Evolutionary conservation across 2,797 vertebrate species (phyloP).

Genomic region (Florisuga fusca): DNA sequence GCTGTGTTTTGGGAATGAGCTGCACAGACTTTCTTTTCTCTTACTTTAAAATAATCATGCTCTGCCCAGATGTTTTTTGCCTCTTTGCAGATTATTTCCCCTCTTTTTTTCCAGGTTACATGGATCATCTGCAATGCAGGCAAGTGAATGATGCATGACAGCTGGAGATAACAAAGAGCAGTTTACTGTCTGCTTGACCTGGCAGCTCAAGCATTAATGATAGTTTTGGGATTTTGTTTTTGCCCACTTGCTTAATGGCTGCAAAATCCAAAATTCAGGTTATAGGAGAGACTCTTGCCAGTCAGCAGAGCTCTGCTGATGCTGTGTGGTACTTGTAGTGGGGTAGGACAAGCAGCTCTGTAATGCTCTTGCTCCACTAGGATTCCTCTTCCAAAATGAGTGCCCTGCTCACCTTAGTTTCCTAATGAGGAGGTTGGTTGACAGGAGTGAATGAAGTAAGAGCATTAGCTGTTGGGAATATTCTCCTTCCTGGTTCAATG

Average conservation of each 20-base stretch:
- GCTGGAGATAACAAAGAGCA: not conserved
- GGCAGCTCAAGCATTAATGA: not conserved
- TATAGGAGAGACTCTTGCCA: fast-evolving
- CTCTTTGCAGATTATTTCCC: not conserved
- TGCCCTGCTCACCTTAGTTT: not conserved
- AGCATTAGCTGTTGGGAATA: not conserved
- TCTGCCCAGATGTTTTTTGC: not conserved
- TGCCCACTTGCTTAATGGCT: not conserved
- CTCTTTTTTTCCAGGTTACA: not conserved
- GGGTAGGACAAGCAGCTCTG: not conserved
- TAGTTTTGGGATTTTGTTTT: not conserved
- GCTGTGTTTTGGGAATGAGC: not conserved
- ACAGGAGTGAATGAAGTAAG: not conserved
- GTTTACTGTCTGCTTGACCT: not conserved
- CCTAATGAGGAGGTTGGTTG: not conserved
- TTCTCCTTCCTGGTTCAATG: not conserved
- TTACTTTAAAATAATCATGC: not conserved
- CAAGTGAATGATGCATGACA: not conserved
- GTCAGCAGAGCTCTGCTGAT: fast-evolving
- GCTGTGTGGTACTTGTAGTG: fast-evolving
- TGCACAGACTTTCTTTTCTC: not conserved
- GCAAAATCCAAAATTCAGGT: not conserved
- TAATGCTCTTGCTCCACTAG: not conserved
- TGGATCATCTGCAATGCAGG: not conserved
- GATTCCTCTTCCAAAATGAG: not conserved